Evolutionary conservation across 2,113 vertebrate genomes (phyloP), one percentile per base, ranked within the genome.

Genomic region (Lampris megalopsis): DNA sequence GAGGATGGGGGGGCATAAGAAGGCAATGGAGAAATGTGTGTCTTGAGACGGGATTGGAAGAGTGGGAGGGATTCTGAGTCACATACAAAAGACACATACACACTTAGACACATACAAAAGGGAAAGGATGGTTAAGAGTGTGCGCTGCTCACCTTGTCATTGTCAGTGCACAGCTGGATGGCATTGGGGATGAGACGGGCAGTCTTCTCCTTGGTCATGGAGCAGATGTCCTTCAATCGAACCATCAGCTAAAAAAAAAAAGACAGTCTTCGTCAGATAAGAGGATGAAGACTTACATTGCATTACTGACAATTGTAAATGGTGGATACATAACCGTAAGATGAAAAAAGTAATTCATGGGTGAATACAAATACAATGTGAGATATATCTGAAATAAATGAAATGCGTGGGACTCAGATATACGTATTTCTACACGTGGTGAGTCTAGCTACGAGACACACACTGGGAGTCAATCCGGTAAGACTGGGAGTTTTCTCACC

Each of bases 191-290:
- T 97, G 92, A 97, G 96, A 74, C 96, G 94, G 9, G 96, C 96
- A 6, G 96, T 97, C 85, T 97, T 97, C 65, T 97, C 96, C 88
- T 97, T 97, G 42, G 96, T 97, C 96, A 97, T 97, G 60, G 94
- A 96, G 92, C 96, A 97, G 89, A 97, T 95, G 71, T 97, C 96
- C 92, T 97, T 97, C 89, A 97, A 93, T 71, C 96, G 95, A 68
- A 97, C 96, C 0, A 96, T 97, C 85, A 97, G 92, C 96, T 97
- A 70, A 35, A 62, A 43, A 69, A 37, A 47, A 38, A 81, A n/a
- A 13, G 35, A 48, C 58, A 60, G 43, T 5, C 43, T 45, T 45
- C 4, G 43, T 45, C 43, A 45, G 4, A 5, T 45, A 1, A 1
- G 43, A 45, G 43, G 43, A 5, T 45, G 43, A 45, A 45, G 43